A percentile compares a stretch with the other conserved stretches of the same genome.
Evolutionary conservation across 2,797 vertebrate species (phyloP).

Genomic region (Rhynchonycteris naso): DNA sequence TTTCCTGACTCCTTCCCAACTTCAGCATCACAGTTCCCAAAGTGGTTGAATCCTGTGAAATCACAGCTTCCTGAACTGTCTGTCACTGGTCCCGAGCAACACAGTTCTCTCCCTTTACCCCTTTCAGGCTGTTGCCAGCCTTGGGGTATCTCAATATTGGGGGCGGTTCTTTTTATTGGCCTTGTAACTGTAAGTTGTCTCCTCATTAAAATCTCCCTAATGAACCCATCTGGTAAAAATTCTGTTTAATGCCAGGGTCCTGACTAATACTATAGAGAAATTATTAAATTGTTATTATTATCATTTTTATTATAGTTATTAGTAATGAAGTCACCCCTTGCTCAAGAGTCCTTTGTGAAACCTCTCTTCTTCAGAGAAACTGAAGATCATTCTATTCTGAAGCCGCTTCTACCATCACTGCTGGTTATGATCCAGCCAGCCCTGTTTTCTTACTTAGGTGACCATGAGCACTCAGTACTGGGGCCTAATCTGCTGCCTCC

Average conservation of each 20-base stretch:
- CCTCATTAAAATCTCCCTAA: neutral
- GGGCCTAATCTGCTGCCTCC: slow-evolving; percentile 5
- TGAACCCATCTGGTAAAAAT: neutral
- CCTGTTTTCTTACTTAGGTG: neutral
- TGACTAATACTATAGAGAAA: neutral
- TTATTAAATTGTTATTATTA: neutral
- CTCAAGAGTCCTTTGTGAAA: neutral
- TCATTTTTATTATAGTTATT: neutral
- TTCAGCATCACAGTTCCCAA: neutral
- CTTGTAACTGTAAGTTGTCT: neutral
- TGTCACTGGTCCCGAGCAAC: neutral
- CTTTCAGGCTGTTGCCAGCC: neutral
- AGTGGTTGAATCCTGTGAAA: neutral
- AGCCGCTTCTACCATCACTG: neutral
- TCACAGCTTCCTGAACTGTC: neutral
- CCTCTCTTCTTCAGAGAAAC: neutral
- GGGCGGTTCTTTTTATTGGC: neutral
- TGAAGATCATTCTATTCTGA: neutral
- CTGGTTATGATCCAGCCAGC: neutral
- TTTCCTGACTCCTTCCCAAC: neutral
- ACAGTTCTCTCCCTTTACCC: neutral
- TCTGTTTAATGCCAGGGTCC: neutral
- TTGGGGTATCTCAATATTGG: neutral
- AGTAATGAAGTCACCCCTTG: neutral
- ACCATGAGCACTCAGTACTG: neutral